Evolutionary conservation across 2,888 invertebrate species (phyloP), one percentile per base, ranked within the genome.

Genomic region (Melanostoma scalare): DNA sequence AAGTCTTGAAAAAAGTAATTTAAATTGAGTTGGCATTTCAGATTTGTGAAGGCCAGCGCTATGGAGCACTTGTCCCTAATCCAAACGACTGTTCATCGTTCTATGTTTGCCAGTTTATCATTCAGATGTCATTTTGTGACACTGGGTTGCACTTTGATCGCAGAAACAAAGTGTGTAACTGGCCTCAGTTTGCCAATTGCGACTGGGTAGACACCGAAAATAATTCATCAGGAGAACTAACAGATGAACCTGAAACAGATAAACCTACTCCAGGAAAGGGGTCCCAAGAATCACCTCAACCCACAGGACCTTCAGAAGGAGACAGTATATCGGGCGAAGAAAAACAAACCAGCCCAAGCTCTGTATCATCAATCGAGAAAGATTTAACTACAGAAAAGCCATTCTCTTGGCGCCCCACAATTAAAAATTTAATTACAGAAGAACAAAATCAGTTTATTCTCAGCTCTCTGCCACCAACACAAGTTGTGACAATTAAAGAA

Each of bases 31-130:
- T 4, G 36, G n/a, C 4, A 44, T 52, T 5, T 8, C 31, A 84
- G 84, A 53, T 84, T 53, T 84, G 84, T 40, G 6, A 5, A 36
- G 78, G 67, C 2, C 55, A 50, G 42, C 30, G 60, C 0, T 55
- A 40, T 10, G 84, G 84, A 38, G 61, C 61, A 6, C 58, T 78
- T 6, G 63, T 89, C 6, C 79, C 88, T 0, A 89, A 90, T 87
- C 89, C 89, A 0, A 20, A 73, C 6, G 89, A 90, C 44, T 90
- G 90, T 55, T 84, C 68, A 10, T 87, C 88, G 2, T 90, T 87
- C 80, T 89, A 88, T 73, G 85, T 86, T 3, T 90, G 90, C 72
- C 20, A 73, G 69, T 36, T 71, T 6, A 67, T 87, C 3, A 87
- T 89, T 0, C 76, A 79, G 4, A 68, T 88, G 6, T 75, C 85